phyloP scores from a whole-genome alignment of 2,797 vertebrate species.

The Sternotherus odoratus region DNA sequence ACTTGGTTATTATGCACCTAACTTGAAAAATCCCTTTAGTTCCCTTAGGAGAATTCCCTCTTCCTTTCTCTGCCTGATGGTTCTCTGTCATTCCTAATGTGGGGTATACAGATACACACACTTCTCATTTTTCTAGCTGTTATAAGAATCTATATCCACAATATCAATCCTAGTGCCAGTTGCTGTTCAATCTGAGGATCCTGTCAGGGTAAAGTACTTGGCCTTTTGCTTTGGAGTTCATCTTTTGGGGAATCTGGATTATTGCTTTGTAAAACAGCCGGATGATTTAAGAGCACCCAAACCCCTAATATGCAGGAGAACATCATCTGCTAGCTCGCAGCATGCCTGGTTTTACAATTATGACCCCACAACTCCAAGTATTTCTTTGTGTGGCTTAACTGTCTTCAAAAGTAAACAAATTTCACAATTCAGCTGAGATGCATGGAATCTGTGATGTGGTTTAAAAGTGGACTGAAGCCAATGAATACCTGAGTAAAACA shows the following conservation, averaged over 20 bases:
- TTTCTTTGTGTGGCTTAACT: rapidly evolving
- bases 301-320: neutral
- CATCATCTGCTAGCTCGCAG: neutral
- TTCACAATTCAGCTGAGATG: rapidly evolving
- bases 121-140: neutral
- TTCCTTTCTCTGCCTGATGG: neutral
- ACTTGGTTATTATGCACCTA: neutral
- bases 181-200: neutral
- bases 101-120: neutral
- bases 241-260: neutral
- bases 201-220: neutral
- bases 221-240: neutral
- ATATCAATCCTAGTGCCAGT: neutral
- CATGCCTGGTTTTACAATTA: neutral
- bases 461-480: neutral
- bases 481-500: neutral
- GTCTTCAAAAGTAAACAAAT: neutral
- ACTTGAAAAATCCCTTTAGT: neutral
- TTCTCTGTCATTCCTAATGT: neutral
- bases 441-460: rapidly evolving
- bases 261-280: neutral
- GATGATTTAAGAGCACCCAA: neutral
- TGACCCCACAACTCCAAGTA: neutral
- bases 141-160: neutral
- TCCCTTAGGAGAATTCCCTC: neutral